A percentile compares a stretch with the other conserved stretches of the same genome.
Evolutionary conservation across 2,113 vertebrate genomes (phyloP).

Genomic region (Lasiurus borealis): DNA sequence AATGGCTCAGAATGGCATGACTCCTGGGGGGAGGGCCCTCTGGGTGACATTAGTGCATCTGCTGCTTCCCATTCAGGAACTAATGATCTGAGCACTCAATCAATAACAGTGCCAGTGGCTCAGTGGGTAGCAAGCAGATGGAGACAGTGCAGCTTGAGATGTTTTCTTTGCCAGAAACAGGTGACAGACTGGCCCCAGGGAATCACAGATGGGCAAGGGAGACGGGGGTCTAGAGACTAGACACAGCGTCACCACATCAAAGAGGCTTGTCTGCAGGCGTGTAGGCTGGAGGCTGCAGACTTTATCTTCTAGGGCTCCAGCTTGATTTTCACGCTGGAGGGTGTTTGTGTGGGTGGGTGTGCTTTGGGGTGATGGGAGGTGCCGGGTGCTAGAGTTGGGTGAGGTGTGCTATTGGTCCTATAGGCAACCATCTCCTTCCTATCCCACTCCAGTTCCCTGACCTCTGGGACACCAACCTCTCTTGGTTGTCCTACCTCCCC

Average conservation of each 20-base stretch:
- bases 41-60: not conserved
- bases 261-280: not conserved
- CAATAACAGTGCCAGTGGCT: not conserved
- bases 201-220: not conserved
- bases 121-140: conserved; percentile 29
- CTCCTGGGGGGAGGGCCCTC: not conserved
- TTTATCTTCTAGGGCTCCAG: not conserved
- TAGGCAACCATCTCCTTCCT: not conserved
- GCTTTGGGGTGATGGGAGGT: not conserved
- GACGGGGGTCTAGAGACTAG: not conserved
- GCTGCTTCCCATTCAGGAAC: not conserved
- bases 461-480: not conserved
- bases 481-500: not conserved
- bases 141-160: not conserved
- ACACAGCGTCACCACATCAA: not conserved
- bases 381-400: not conserved
- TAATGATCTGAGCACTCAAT: not conserved
- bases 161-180: not conserved
- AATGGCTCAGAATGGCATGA: not conserved
- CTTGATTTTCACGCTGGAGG: not conserved
- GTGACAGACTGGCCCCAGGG: not conserved
- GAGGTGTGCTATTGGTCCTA: rapidly evolving
- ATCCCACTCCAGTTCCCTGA: not conserved
- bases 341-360: not conserved
- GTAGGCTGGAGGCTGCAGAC: not conserved